These are phyloP conservation scores for Serripes groenlandicus DNA, from an alignment of 2,888 invertebrate species.

Conservation along the genomic window DNA sequence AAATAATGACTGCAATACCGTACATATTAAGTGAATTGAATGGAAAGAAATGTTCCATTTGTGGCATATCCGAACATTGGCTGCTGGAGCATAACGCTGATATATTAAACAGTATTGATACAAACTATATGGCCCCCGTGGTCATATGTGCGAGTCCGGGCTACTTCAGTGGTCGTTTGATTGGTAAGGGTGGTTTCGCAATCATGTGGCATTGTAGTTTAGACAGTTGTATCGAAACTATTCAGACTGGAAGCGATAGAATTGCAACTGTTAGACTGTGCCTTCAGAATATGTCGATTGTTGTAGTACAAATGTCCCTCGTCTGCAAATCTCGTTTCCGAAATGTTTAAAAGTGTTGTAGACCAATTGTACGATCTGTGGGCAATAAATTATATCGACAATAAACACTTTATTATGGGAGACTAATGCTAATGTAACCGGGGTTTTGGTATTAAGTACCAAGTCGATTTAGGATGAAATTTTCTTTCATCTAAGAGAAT, in stretches of 20 bases:
- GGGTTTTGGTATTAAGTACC: no score
- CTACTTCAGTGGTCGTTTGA: not conserved
- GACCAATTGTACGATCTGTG: not conserved
- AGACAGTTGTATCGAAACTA: slow-evolving; percentile 6
- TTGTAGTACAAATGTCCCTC: not conserved
- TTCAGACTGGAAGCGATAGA: slow-evolving; percentile 18
- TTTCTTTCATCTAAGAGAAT: no score
- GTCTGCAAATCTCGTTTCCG: not conserved
- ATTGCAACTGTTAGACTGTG: slow-evolving; percentile 5
- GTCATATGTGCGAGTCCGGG: slow-evolving; percentile 1
- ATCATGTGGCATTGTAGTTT: slow-evolving; percentile 9
- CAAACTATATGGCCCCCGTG: not conserved
- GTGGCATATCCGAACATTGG: slow-evolving; percentile 28
- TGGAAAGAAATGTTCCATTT: not conserved
- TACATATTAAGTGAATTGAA: slow-evolving; percentile 1
- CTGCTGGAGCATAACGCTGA: slow-evolving; percentile 1
- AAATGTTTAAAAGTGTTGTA: not conserved
- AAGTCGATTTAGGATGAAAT: no score
- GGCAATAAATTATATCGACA: not conserved
- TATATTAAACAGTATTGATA: slow-evolving; percentile 9
- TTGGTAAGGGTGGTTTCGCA: slow-evolving; percentile 10
- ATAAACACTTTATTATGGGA: not conserved
- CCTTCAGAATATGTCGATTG: not conserved
- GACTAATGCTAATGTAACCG: not conserved
- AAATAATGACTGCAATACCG: slow-evolving; percentile 8